Evolutionary conservation across 2,888 invertebrate genomes (phyloP).

Genomic region (Apodemia mormo): DNA sequence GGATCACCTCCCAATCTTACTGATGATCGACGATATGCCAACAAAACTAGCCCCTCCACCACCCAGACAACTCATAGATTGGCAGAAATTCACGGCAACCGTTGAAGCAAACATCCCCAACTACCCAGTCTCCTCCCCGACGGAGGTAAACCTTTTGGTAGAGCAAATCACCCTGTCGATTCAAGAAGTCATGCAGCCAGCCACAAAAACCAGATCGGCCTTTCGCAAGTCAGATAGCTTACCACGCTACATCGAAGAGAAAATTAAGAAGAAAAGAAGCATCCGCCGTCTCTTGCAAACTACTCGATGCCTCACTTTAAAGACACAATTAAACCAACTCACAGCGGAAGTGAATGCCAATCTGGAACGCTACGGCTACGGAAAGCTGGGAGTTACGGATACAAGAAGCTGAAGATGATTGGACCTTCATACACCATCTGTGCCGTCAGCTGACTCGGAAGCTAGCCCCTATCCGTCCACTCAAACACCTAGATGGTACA

Average conservation of each 20-base stretch:
- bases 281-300: too few relatives aligned
- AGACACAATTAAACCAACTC: too few relatives aligned
- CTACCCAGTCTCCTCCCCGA: not conserved
- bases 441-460: not conserved
- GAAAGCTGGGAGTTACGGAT: not conserved
- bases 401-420: not conserved
- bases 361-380: not conserved
- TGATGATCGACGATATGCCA: too few relatives aligned
- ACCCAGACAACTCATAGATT: not conserved
- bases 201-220: not conserved
- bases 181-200: too few relatives aligned
- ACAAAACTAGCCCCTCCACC: too few relatives aligned
- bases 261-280: too few relatives aligned
- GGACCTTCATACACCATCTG: not conserved
- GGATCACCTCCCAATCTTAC: not conserved
- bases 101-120: not conserved
- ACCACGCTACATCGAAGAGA: too few relatives aligned
- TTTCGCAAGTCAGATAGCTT: too few relatives aligned
- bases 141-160: not conserved
- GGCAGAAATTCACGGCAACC: not conserved
- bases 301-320: too few relatives aligned
- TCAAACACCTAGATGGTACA: not conserved
- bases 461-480: not conserved
- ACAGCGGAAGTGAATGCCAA: not conserved
- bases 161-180: too few relatives aligned